phyloP scores from a whole-genome alignment of 2,888 invertebrate species.

The Odiellus spinosus region DNA sequence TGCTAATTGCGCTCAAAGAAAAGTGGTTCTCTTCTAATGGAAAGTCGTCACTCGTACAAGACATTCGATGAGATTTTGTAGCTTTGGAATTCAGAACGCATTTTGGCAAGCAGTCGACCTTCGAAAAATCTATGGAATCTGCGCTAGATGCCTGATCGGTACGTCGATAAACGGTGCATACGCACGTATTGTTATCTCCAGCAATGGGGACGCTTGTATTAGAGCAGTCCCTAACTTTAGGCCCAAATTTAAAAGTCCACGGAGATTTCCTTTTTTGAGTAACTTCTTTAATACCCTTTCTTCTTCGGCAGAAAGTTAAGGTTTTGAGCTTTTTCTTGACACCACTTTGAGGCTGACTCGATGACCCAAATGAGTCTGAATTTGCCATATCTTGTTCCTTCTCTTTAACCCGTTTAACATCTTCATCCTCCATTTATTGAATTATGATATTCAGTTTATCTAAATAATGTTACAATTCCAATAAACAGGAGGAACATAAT shows the following conservation, averaged over 20 bases:
- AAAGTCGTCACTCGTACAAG: no score
- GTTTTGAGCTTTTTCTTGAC: constrained; percentile 17
- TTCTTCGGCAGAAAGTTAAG: constrained; percentile 19
- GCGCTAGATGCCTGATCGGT: constrained; percentile 28
- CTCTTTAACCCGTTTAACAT: no score
- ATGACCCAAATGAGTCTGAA: no score
- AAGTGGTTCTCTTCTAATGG: no score
- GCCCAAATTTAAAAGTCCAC: constrained; percentile 10
- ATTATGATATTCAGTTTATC: no score
- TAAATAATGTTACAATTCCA: no score
- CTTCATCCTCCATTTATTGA: no score
- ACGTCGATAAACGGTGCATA: constrained; percentile 51
- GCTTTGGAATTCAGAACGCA: not conserved
- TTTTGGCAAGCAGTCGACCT: not conserved
- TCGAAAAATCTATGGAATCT: no score
- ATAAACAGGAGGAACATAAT: no score
- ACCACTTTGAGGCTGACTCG: constrained; percentile 3
- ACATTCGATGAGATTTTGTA: not conserved
- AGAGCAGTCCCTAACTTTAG: constrained; percentile 9
- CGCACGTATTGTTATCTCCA: constrained; percentile 33
- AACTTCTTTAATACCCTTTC: constrained; percentile 14
- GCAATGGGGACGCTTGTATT: constrained; percentile 15
- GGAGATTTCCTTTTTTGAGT: constrained; percentile 9
- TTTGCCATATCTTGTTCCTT: no score
- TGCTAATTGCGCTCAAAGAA: no score